A percentile compares a stretch with the other conserved stretches of the same genome.
phyloP scores from a whole-genome alignment of 2,797 vertebrate species.

The Gymnoscopelus microlampas region DNA sequence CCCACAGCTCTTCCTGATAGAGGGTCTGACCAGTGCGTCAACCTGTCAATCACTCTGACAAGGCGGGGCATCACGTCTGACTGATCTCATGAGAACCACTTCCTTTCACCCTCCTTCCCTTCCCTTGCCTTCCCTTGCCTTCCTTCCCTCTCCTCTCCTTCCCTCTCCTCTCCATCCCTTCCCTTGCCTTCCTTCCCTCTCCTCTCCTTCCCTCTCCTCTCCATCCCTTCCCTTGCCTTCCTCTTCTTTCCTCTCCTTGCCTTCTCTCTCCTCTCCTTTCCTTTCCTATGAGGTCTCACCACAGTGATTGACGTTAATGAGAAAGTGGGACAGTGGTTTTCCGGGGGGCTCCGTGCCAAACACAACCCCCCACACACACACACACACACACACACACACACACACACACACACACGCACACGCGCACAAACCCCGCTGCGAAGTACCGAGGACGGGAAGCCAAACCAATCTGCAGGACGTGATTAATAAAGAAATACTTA shows the following conservation, averaged over 20 bases:
- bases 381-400: slow-evolving; percentile 28
- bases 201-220: too few relatives aligned
- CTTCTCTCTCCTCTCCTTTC: slow-evolving; percentile 29
- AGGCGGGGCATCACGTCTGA: slow-evolving; percentile 81
- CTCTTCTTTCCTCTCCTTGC: too few relatives aligned
- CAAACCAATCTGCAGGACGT: slow-evolving; percentile 70
- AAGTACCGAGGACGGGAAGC: slow-evolving; percentile 67
- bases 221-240: too few relatives aligned
- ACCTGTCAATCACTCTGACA: slow-evolving; percentile 79
- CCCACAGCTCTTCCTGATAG: slow-evolving; percentile 62
- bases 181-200: too few relatives aligned
- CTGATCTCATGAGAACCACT: slow-evolving; percentile 63
- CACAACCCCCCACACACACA: slow-evolving; percentile 46
- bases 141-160: neutral
- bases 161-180: neutral
- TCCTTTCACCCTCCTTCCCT: slow-evolving; percentile 4
- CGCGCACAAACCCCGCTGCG: slow-evolving; percentile 44
- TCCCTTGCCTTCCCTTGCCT: slow-evolving; percentile 34
- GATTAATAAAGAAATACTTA: slow-evolving; percentile 79
- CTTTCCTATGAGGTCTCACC: slow-evolving; percentile 39
- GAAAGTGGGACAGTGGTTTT: slow-evolving; percentile 75
- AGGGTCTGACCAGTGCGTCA: slow-evolving; percentile 68
- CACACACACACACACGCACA: too few relatives aligned
- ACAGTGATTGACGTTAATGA: slow-evolving; percentile 84
- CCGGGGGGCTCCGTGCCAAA: slow-evolving; percentile 61